These are phyloP conservation scores for Drosophila fuyamai DNA, from an alignment of 1,140 invertebrate species.

Conservation along the genomic window DNA sequence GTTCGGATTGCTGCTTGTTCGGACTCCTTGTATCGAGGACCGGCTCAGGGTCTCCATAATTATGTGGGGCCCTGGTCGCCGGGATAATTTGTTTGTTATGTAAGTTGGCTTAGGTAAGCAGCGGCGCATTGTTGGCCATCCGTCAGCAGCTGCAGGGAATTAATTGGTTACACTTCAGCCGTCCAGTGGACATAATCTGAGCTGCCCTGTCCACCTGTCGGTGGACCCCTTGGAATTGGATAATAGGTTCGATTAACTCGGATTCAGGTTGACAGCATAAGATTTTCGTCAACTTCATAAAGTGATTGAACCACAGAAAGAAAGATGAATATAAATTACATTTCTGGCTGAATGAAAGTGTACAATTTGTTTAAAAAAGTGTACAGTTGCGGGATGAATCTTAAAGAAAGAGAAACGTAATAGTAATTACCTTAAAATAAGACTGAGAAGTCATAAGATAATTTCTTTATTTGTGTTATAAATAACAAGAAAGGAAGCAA, in stretches of 20 bases:
- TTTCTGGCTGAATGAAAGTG: too few species aligned
- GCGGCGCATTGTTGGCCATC: constrained; percentile 35
- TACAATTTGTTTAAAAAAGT: too few species aligned
- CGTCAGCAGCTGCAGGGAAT: constrained; percentile 54
- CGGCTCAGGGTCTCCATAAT: constrained; percentile 59
- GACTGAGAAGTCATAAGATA: too few species aligned
- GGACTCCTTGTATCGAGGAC: constrained; percentile 51
- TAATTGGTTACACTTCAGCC: constrained; percentile 40
- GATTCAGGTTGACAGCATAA: neutral
- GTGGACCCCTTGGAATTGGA: constrained; percentile 11
- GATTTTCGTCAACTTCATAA: too few species aligned
- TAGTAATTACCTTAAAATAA: too few species aligned
- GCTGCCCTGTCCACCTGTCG: constrained; percentile 12
- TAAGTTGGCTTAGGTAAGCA: constrained; percentile 54
- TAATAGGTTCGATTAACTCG: constrained; percentile 8
- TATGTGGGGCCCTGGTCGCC: constrained; percentile 53
- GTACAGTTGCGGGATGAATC: too few species aligned
- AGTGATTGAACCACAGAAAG: too few species aligned
- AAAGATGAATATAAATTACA: too few species aligned
- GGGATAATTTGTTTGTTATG: constrained; percentile 77
- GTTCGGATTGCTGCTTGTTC: constrained; percentile 36
- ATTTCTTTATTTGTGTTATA: too few species aligned
- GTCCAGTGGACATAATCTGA: constrained; percentile 6
- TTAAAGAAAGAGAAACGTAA: too few species aligned
- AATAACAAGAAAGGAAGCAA: too few species aligned